A percentile compares a stretch with the other conserved stretches of the same genome.
These are phyloP conservation scores for Neocloeon triangulifer DNA, from an alignment of 1,140 invertebrate genomes.

Conservation along the genomic window DNA sequence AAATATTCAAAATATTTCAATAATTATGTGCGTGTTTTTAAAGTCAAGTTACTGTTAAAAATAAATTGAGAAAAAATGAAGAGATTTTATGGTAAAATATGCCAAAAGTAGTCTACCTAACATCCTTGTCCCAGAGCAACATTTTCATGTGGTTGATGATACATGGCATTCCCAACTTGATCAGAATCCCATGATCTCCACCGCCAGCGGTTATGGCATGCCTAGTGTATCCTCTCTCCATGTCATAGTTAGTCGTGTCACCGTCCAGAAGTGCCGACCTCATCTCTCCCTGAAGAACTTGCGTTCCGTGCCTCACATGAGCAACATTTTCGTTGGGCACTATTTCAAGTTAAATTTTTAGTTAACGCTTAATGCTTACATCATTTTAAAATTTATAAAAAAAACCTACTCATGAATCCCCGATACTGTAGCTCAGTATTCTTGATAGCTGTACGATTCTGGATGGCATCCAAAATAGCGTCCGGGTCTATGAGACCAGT, in stretches of 20 bases:
- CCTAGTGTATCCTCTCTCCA: constrained; percentile 78
- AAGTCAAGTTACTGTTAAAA: too few species aligned
- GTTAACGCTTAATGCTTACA: too few species aligned
- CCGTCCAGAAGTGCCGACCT: constrained; percentile 67
- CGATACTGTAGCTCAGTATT: constrained; percentile 60
- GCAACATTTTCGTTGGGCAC: constrained; percentile 85
- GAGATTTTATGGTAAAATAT: too few species aligned
- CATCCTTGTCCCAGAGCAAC: constrained; percentile 84
- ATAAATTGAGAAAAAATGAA: too few species aligned
- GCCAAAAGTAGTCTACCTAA: constrained; percentile 28
- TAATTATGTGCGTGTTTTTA: too few species aligned
- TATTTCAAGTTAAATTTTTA: too few species aligned
- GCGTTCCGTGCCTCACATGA: constrained; percentile 44
- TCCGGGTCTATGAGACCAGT: constrained; percentile 69
- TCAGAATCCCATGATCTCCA: constrained; percentile 54
- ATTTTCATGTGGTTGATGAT: constrained; percentile 88
- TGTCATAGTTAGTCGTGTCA: constrained; percentile 66
- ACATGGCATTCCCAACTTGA: constrained; percentile 65
- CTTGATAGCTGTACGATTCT: constrained; percentile 50
- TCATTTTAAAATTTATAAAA: constrained; percentile 3
- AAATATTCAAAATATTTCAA: too few species aligned
- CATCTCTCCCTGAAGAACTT: constrained; percentile 73
- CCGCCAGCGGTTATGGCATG: constrained; percentile 53
- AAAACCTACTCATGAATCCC: constrained; percentile 39
- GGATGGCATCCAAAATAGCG: constrained; percentile 82